These are phyloP conservation scores for Mesitornis unicolor DNA, from an alignment of 2,113 vertebrate species.

Conservation along the genomic window DNA sequence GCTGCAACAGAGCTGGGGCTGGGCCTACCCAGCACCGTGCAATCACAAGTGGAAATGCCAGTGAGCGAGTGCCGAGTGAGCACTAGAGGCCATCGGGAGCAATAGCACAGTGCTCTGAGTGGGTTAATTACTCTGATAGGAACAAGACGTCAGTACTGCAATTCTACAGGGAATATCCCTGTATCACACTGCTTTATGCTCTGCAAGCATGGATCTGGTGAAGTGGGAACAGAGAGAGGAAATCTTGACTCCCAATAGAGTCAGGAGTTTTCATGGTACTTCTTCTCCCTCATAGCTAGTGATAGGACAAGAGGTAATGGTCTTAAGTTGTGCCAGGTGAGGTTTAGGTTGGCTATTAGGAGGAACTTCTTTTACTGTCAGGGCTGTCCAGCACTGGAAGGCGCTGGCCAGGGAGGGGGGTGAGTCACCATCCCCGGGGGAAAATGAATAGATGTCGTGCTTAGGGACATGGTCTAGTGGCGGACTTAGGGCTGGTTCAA, in stretches of 20 bases:
- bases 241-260: not conserved
- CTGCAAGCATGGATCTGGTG: not conserved
- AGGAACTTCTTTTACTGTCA: too few relatives aligned
- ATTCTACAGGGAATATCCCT: not conserved
- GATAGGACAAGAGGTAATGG: too few relatives aligned
- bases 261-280: not conserved
- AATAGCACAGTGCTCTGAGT: not conserved
- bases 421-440: too few relatives aligned
- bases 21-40: not conserved
- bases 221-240: not conserved
- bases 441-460: too few relatives aligned
- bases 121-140: not conserved
- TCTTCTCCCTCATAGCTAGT: too few relatives aligned
- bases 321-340: too few relatives aligned
- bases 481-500: too few relatives aligned
- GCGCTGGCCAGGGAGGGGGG: too few relatives aligned
- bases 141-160: not conserved
- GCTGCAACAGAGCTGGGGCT: not conserved
- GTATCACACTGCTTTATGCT: accelerated
- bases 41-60: not conserved
- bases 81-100: not conserved
- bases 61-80: not conserved
- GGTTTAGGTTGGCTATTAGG: too few relatives aligned
- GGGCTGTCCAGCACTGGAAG: too few relatives aligned
- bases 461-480: too few relatives aligned